Conservation (phyloP, 2,888 invertebrate species). For the Pollenia amentaria region DNA sequence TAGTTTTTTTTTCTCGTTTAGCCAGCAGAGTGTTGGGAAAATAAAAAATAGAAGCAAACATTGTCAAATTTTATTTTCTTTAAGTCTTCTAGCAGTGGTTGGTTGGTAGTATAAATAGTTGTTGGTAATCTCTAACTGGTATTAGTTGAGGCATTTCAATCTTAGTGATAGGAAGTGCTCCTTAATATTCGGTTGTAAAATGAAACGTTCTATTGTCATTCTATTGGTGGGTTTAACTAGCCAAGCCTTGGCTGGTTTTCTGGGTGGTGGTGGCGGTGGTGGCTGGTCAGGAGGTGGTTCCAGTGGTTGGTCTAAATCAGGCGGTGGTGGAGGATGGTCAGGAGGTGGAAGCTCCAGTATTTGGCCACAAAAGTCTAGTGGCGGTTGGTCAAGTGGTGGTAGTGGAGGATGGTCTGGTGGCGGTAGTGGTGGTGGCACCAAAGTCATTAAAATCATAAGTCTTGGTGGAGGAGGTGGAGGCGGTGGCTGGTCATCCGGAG, state of each 20-base stretch:
- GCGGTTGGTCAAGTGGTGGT: constrained; percentile 76
- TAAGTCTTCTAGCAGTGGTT: constrained; percentile 53
- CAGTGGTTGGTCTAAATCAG: constrained; percentile 75
- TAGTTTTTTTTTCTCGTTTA: constrained; percentile 18
- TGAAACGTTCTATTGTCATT: constrained; percentile 74
- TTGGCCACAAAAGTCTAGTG: constrained; percentile 72
- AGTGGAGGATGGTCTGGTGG: constrained; percentile 74
- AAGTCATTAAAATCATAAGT: constrained; percentile 66
- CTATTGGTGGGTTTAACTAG: constrained; percentile 72
- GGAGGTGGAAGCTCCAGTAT: constrained; percentile 70
- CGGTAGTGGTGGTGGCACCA: constrained; percentile 62
- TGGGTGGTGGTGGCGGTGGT: constrained; percentile 76
- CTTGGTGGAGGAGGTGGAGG: constrained; percentile 67
- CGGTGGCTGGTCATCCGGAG: constrained; percentile 72
- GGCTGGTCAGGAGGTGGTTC: constrained; percentile 72
- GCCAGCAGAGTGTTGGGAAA: constrained; percentile 49
- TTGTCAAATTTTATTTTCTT: constrained; percentile 63
- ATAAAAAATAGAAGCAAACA: constrained; percentile 37
- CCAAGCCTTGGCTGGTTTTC: constrained; percentile 74
- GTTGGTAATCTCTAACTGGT: constrained; percentile 65
- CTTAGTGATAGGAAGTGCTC: constrained; percentile 59
- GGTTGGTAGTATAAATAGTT: constrained; percentile 75
- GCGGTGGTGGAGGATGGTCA: constrained; percentile 73
- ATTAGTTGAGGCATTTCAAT: constrained; percentile 75
- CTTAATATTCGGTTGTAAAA: constrained; percentile 55